These are phyloP conservation scores for Morone saxatilis DNA, from an alignment of 2,113 vertebrate genomes.

Conservation along the genomic window DNA sequence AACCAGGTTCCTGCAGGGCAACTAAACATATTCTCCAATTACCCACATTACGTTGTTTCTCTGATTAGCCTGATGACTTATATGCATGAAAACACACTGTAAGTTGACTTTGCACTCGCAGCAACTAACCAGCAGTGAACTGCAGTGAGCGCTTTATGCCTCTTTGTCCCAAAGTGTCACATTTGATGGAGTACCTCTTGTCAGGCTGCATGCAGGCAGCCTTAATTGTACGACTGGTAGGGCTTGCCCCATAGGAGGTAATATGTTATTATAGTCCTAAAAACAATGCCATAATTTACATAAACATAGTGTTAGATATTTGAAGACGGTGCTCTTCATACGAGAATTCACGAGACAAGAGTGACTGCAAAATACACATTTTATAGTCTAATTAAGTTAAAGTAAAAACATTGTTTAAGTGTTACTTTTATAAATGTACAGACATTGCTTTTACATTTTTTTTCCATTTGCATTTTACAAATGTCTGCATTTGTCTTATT, in stretches of 20 bases:
- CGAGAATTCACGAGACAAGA: too few species aligned
- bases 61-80: not conserved
- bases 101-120: not conserved
- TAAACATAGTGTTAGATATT: not conserved
- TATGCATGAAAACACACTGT: not conserved
- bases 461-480: not conserved
- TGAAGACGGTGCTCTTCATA: not conserved
- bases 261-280: not conserved
- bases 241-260: not conserved
- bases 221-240: not conserved
- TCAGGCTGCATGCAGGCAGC: not conserved
- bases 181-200: conserved; percentile 8
- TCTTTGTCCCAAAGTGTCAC: conserved; percentile 3
- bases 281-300: not conserved
- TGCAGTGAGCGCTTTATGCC: not conserved
- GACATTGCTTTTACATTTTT: not conserved
- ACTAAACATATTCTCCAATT: not conserved
- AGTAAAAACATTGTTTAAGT: too few species aligned
- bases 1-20: not conserved
- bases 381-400: too few species aligned
- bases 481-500: not conserved
- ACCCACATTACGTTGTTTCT: not conserved
- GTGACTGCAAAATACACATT: too few species aligned
- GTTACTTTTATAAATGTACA: not conserved
- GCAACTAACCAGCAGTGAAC: not conserved